Evolutionary conservation across 2,888 invertebrate species (phyloP), one percentile per base, ranked within the genome.

Genomic region (Ichneumoninae sp.): DNA sequence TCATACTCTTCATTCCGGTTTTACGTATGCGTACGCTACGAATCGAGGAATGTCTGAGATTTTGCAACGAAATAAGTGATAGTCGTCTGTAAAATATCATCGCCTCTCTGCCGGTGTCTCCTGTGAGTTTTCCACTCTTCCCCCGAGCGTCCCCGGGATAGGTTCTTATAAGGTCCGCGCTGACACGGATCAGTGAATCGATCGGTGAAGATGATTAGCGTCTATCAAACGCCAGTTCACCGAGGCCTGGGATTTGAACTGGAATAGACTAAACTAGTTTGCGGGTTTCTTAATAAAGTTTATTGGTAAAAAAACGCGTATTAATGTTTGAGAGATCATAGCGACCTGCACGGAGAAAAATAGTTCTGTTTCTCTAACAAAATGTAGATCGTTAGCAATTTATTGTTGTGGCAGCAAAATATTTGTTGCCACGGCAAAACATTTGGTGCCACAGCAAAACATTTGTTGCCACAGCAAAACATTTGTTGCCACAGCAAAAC

Each of bases 41-140:
- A 50, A 65, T 10, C 47, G 30, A 76, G 40, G 66, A 66, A 73
- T 54, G 36, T 66, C 52, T 68, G 52, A 74, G 73, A 81, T 84
- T 84, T 84, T 81, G 81, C 84, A 84, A 81, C 68, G 47, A 57
- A 57, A 66, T 47, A 84, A 81, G 84, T 81, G 84, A 84, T 84
- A 84, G 81, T 84, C 74, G 84, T 77, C 75, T 66, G 47, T 36
- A 44, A 65, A 77, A 74, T 84, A 84, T 74, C 74, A 69, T 74
- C 83, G 50, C 63, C 63, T 75, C 22, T 50, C 22, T 65, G 68
- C 6, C 22, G 52, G 19, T 33, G 33, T 80, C 63, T 47, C 68
- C 68, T 71, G 73, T 73, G 22, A 73, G 57, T 26, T 57, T 73
- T 73, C 63, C 63, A 63, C 63, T 5, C 63, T 30, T 63, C 63